A percentile compares a stretch with the other conserved stretches of the same genome.
These are phyloP conservation scores for Erpetoichthys calabaricus DNA, from an alignment of 2,797 vertebrate genomes.

Conservation along the genomic window DNA sequence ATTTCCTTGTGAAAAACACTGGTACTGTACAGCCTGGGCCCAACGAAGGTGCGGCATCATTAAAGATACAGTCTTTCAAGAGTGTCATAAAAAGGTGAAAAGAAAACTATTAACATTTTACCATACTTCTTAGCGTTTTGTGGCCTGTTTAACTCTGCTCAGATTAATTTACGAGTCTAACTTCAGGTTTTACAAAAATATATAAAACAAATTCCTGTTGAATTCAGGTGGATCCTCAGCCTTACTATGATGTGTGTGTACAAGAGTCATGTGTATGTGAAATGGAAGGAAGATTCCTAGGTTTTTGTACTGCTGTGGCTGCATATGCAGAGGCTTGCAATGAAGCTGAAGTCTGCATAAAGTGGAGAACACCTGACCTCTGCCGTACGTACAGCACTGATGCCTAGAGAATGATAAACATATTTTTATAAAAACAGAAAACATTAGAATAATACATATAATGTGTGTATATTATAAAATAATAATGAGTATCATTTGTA, in stretches of 20 bases:
- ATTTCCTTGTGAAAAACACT: slow-evolving; percentile 59
- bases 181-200: background rate
- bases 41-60: slow-evolving; percentile 59
- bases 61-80: slow-evolving; percentile 42
- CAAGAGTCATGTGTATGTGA: slow-evolving; percentile 67
- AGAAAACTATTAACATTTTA: slow-evolving; percentile 1
- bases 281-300: slow-evolving; percentile 66
- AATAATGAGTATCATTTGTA: background rate
- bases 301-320: slow-evolving; percentile 65
- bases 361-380: slow-evolving; percentile 63
- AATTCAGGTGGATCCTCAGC: slow-evolving; percentile 53
- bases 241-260: slow-evolving; percentile 58
- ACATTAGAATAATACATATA: background rate
- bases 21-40: slow-evolving; percentile 64
- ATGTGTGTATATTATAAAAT: background rate
- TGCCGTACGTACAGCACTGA: slow-evolving; percentile 51
- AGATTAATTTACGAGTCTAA: background rate
- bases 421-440: background rate
- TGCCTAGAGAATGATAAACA: background rate
- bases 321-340: slow-evolving; percentile 65
- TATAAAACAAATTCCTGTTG: slow-evolving; percentile 1
- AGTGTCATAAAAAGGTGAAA: slow-evolving; percentile 56
- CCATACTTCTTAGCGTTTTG: background rate
- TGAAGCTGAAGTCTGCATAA: slow-evolving; percentile 43
- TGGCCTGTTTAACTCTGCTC: accelerated